Evolutionary conservation across 2,888 invertebrate genomes (phyloP).

Genomic region (Iphiclides podalirius): DNA sequence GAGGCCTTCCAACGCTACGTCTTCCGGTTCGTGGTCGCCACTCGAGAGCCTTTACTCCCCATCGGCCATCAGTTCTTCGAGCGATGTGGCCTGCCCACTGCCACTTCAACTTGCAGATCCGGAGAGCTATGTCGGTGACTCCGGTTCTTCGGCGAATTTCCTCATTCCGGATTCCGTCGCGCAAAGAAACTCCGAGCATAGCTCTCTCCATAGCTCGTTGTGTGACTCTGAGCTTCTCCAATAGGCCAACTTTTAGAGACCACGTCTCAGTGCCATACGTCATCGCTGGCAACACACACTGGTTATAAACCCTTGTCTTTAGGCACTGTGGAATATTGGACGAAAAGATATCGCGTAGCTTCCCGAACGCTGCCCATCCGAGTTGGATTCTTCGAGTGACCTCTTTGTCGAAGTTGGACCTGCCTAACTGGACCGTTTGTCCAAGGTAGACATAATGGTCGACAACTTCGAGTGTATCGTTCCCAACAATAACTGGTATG

Average conservation of each 20-base stretch:
- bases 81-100: neutral
- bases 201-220: neutral
- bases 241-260: neutral
- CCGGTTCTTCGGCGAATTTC: neutral
- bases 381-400: neutral
- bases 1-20: no score
- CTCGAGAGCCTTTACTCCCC: neutral
- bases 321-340: neutral
- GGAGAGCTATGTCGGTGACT: neutral
- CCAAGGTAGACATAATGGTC: neutral
- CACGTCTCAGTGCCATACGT: neutral
- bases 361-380: neutral
- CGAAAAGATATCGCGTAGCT: neutral
- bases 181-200: neutral
- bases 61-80: neutral
- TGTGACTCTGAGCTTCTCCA: no score
- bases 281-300: neutral
- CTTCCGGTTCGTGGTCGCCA: no score
- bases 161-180: neutral
- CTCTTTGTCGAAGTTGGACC: slow-evolving; percentile 11
- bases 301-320: neutral
- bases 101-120: neutral
- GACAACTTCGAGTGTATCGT: no score
- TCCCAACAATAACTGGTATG: no score
- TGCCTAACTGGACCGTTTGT: slow-evolving; percentile 6